Conservation (phyloP, 30 jellyfish, hydroid and myxozoan species). For the Chrysaora quinquecirrha region DNA sequence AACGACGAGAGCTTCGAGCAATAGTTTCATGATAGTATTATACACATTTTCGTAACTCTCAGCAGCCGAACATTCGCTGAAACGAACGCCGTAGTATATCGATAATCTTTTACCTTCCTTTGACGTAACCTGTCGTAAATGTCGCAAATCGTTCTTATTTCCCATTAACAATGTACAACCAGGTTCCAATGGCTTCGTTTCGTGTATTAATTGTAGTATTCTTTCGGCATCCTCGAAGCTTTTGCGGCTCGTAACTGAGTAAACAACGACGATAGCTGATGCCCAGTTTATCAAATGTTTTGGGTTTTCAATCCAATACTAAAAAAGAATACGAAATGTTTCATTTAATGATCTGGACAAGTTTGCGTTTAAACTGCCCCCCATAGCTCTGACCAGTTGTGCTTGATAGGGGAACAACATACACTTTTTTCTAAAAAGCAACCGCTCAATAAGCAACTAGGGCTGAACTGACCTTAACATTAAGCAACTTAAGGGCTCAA, state of each 20-base stretch:
- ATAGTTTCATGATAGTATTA: constrained; percentile 61
- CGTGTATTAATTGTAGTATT: constrained; percentile 70
- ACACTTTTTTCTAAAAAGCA: no score
- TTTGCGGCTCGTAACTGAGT: constrained; percentile 80
- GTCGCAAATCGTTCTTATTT: constrained; percentile 77
- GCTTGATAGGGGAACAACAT: no score
- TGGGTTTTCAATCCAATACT: constrained; percentile 83
- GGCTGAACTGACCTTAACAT: no score
- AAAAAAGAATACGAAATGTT: not conserved
- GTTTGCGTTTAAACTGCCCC: not conserved
- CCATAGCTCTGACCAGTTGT: no score
- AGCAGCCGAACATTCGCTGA: constrained; percentile 89
- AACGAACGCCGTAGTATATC: constrained; percentile 72
- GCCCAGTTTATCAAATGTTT: constrained; percentile 78
- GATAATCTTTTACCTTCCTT: constrained; percentile 84
- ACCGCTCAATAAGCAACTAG: no score
- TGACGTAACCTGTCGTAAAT: constrained; percentile 71
- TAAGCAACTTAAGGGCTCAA: no score
- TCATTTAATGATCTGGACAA: no score
- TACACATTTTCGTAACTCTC: constrained; percentile 76
- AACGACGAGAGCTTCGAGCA: constrained; percentile 67
- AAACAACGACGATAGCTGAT: constrained; percentile 77
- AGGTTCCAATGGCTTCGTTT: constrained; percentile 65
- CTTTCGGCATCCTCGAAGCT: constrained; percentile 76
- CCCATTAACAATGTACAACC: constrained; percentile 81